Base-by-base conservation (phyloP, 2,888 invertebrate genomes). In the Encarsia formosa region DNA sequence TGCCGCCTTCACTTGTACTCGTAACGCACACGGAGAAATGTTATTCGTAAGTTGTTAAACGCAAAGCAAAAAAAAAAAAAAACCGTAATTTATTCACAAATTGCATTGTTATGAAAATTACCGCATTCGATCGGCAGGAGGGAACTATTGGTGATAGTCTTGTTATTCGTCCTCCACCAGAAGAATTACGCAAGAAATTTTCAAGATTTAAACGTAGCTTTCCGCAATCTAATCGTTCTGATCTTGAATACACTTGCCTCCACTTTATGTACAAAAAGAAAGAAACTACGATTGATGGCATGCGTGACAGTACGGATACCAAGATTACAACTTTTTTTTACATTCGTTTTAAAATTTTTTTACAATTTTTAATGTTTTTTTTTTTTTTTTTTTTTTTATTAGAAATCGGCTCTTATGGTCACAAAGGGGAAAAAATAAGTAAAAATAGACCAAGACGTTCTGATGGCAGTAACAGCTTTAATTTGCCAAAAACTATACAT, bases 401-500 rank as follows among this genome's bases (percentile, higher is more conserved):
- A 54, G 54, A 41, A 42, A 49, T 44, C 23, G 41, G 41, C n/a
- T 41, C 49, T 5, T 45, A 53, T 19, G n/a, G n/a, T 45, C 35
- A 31, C 2, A 42, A 49, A 22, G 18, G 37, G 1, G 31, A 40
- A 32, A 22, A 8, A 22, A 32, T 38, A 5, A n/a, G n/a, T n/a
- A n/a, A n/a, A n/a, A n/a, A n/a, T n/a, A 29, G 54, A 31, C 8
- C 18, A 8, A 54, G 50, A 8, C 49, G 54, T 2, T 29, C 43
- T 16, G 24, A 19, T 2, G 13, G n/a, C 13, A n/a, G 41, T 8
- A 18, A 22, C 22, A 5, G 42, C 15, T 18, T 31, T 6, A 4
- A 31, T 4, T 24, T 57, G 6, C 65, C 65, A 6, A 58, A 62
- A 2, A 48, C 60, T 6, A 57, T 67, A 45, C 69, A 65, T 53